Conservation (phyloP, 1,140 invertebrate genomes). For the Drosophila trapezifrons region DNA sequence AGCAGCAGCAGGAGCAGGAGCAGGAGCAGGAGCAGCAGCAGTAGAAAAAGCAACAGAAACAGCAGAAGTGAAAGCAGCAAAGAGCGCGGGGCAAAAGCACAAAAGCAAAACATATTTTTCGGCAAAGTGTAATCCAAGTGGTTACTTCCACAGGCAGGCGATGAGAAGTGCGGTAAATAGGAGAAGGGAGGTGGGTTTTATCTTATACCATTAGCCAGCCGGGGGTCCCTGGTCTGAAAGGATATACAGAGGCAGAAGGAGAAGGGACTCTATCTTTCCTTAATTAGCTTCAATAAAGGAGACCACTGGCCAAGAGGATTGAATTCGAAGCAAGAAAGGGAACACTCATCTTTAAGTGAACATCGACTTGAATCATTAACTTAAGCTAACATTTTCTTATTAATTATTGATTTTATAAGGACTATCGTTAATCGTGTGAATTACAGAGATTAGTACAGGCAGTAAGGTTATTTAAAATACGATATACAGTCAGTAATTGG, state of each 20-base stretch:
- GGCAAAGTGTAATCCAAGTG: slow-evolving; percentile 70
- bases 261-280: background rate
- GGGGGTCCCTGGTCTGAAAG: slow-evolving; percentile 3
- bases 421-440: background rate
- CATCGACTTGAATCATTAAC: too few relatives aligned
- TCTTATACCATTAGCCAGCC: slow-evolving; percentile 28
- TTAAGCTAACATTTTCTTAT: too few relatives aligned
- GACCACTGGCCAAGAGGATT: background rate
- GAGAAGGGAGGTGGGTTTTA: background rate
- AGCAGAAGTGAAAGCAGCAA: slow-evolving; percentile 1
- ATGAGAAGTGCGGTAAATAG: slow-evolving; percentile 2
- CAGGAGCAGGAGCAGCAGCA: background rate
- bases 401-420: too few relatives aligned
- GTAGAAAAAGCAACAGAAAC: background rate
- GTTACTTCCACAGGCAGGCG: slow-evolving; percentile 28
- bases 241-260: background rate
- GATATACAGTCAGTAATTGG: background rate
- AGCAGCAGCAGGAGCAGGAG: background rate
- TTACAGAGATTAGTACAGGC: background rate
- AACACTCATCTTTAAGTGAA: too few relatives aligned
- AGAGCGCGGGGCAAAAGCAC: slow-evolving; percentile 16
- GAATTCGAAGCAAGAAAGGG: background rate
- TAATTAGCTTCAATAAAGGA: slow-evolving; percentile 23
- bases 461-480: background rate
- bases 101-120: slow-evolving; percentile 45